A percentile compares a stretch with the other conserved stretches of the same genome.
These are phyloP conservation scores for Callipepla californica DNA, from an alignment of 2,113 vertebrate genomes.

Conservation along the genomic window DNA sequence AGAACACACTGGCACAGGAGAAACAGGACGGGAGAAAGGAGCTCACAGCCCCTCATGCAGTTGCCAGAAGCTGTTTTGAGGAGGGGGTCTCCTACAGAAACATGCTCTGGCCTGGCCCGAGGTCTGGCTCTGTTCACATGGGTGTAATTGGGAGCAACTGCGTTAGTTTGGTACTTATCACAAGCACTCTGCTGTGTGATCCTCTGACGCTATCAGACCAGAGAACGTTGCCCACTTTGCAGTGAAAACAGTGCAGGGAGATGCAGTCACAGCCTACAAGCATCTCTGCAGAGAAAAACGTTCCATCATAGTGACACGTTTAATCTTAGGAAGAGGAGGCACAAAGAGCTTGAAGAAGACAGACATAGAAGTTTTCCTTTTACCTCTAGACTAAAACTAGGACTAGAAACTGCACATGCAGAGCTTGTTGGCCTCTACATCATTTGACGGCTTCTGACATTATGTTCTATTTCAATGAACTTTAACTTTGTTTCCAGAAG, in stretches of 20 bases:
- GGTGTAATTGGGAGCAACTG: neutral
- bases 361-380: neutral
- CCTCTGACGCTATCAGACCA: neutral
- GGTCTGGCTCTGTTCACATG: neutral
- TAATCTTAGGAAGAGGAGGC: neutral
- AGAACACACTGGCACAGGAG: neutral
- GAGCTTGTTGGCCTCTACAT: neutral
- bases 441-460: neutral
- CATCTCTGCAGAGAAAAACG: neutral
- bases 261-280: neutral
- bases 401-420: neutral
- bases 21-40: neutral
- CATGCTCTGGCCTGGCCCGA: neutral
- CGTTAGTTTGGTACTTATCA: neutral
- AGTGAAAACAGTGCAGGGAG: neutral
- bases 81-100: neutral
- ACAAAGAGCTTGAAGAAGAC: neutral
- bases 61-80: neutral
- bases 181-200: rapidly evolving
- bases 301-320: neutral
- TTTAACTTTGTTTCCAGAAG: neutral
- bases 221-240: neutral
- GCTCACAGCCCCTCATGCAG: neutral
- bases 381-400: neutral
- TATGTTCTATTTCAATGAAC: neutral